Conservation (phyloP, 1,140 invertebrate species). For the Coenobita brevimanus region DNA sequence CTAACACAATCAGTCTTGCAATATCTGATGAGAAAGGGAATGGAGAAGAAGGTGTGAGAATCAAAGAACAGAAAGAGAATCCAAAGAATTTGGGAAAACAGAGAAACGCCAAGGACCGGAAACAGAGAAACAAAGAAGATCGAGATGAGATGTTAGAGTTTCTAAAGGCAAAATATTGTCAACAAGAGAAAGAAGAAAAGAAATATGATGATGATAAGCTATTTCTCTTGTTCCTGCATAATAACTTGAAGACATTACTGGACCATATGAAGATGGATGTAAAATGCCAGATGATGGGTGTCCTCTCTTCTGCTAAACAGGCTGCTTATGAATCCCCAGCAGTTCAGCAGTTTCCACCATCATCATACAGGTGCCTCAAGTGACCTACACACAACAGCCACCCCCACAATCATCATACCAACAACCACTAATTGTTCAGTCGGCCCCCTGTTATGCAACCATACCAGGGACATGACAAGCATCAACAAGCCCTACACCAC, state of each 20-base stretch:
- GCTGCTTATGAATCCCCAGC: conserved; percentile 1
- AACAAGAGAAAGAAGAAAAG: conserved; percentile 8
- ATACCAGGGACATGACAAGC: no score
- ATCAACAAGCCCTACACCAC: no score
- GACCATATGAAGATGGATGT: conserved; percentile 7
- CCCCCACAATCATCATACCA: neutral
- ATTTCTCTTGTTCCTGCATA: conserved; percentile 7
- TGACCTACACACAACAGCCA: conserved; percentile 2
- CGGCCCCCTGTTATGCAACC: neutral
- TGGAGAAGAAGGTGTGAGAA: neutral
- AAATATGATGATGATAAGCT: conserved; percentile 9
- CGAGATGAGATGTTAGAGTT: neutral
- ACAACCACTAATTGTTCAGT: no score
- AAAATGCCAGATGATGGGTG: conserved; percentile 7
- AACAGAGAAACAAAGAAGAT: conserved; percentile 10
- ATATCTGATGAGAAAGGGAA: neutral
- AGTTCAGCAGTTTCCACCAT: conserved; percentile 2
- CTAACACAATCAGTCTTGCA: conserved; percentile 5
- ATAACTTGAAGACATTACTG: neutral
- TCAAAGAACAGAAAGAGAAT: conserved; percentile 12
- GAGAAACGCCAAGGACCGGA: conserved; percentile 17
- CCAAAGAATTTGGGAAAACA: neutral
- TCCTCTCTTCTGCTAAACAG: neutral
- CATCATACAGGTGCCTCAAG: neutral
- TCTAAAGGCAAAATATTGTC: neutral